Evolutionary conservation across 2,888 invertebrate genomes (phyloP), one percentile per base, ranked within the genome.

Genomic region (Athripsodes cinereus): DNA sequence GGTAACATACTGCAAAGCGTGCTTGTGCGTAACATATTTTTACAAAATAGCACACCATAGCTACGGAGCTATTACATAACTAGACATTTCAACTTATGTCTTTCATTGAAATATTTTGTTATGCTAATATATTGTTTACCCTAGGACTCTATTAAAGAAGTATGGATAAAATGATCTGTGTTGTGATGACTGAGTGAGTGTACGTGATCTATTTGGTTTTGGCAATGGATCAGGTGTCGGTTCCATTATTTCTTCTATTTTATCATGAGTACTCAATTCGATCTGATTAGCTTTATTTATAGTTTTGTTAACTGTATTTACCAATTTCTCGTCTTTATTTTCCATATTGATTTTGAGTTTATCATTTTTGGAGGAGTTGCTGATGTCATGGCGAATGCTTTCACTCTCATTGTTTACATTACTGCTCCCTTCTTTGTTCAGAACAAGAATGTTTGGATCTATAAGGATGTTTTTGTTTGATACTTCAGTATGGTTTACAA

Each of bases 131-230:
- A 59, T 35, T 47, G 22, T 64, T 72, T 70, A 80, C 62, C 80
- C 80, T 59, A 80, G 67, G 61, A 80, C 78, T 65, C 80, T 70
- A 66, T 79, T 79, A 65, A 80, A 75, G 64, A 79, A 79, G 64
- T 79, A 79, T 20, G 80, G 79, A 66, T 80, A 80, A 64, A 78
- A 78, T n/a, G 76, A 73, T 62, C 74, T 73, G 57, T 74, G 72
- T 60, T 78, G 75, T 6, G 78, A 74, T 18, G 63, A 56, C 61
- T 74, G 71, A 18, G 74, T 73, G 22, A 79, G 68, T 60, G 74
- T 72, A 22, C 79, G 69, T 55, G 78, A 74, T 52, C 79, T 67
- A 65, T 78, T 79, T 2, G 78, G 76, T 62, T 73, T 71, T 26
- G 72, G 70, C 6, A 69, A 64, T 1, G 63, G 64, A 47, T 65